These are phyloP conservation scores for Luffia ferchaultella DNA, from an alignment of 2,888 invertebrate genomes.

Conservation along the genomic window DNA sequence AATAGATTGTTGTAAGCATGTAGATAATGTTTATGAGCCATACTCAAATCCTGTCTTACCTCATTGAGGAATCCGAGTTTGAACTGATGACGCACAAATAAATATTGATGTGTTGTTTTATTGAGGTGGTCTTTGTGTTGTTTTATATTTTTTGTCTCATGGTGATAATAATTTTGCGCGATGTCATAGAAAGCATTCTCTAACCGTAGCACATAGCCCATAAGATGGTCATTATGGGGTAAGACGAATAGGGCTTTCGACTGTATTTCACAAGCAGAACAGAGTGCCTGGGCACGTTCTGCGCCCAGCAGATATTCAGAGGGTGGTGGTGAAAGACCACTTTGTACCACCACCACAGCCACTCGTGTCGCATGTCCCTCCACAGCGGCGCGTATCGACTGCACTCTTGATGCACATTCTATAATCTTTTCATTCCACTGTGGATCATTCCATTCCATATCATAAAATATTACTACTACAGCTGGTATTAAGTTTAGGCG, in stretches of 20 bases:
- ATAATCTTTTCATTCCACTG: constrained; percentile 95
- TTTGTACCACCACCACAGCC: constrained; percentile 91
- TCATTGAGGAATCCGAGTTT: constrained; percentile 97
- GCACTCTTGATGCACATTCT: constrained; percentile 91
- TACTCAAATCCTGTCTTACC: constrained; percentile 86
- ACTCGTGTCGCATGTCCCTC: constrained; percentile 79
- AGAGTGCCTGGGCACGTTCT: constrained; percentile 90
- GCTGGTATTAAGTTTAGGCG: constrained; percentile 90
- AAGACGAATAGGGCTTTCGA: constrained; percentile 93
- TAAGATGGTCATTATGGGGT: constrained; percentile 89
- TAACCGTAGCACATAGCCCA: constrained; percentile 76
- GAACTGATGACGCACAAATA: constrained; percentile 95
- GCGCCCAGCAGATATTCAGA: constrained; percentile 87
- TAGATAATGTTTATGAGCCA: constrained; percentile 86
- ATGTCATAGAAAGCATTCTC: constrained; percentile 95
- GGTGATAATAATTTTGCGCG: constrained; percentile 91
- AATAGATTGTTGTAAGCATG: constrained; percentile 91
- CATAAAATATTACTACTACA: constrained; percentile 93
- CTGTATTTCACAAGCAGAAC: constrained; percentile 90
- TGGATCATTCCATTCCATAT: constrained; percentile 96
- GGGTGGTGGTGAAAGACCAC: constrained; percentile 77
- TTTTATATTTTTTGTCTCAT: constrained; percentile 86
- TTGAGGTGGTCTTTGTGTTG: constrained; percentile 90
- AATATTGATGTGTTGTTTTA: constrained; percentile 88
- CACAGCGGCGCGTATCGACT: constrained; percentile 78